A percentile compares a stretch with the other conserved stretches of the same genome.
These are phyloP conservation scores for Trididemnum miniatum DNA, from an alignment of 23 tunicate species.

Conservation along the genomic window DNA sequence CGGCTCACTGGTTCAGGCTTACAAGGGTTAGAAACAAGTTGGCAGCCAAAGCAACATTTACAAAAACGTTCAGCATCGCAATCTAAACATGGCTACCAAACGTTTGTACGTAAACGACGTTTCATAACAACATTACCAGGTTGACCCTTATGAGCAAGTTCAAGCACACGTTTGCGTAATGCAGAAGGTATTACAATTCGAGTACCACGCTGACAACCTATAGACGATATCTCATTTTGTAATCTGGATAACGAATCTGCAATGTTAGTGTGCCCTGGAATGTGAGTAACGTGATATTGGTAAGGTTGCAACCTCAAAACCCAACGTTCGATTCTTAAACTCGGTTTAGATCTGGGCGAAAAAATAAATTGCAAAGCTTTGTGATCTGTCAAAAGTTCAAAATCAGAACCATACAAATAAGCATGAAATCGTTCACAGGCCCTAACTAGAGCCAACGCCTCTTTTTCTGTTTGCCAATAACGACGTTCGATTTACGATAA, in stretches of 20 bases:
- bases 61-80: conserved; percentile 25
- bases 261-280: not conserved
- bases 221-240: not conserved
- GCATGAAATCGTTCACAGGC: conserved; percentile 12
- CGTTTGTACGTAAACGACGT: conserved; percentile 9
- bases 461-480: conserved; percentile 10
- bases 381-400: conserved; percentile 7
- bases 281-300: not conserved
- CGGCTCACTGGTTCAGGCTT: conserved; percentile 24
- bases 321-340: conserved; percentile 15
- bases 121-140: conserved; percentile 31
- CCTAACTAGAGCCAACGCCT: conserved; percentile 17
- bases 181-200: conserved; percentile 21
- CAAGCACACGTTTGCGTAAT: conserved; percentile 11
- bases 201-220: not conserved
- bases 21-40: not conserved
- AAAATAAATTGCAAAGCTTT: not conserved
- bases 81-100: too few relatives aligned
- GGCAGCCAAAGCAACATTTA: conserved; percentile 27
- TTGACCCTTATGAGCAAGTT: conserved; percentile 27
- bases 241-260: not conserved
- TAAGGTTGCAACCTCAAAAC: conserved; percentile 13
- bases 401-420: conserved; percentile 19
- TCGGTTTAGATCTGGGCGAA: conserved; percentile 10
- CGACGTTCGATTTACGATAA: not conserved